These are phyloP conservation scores for Bombus turneri DNA, from an alignment of 1,140 invertebrate genomes.

Conservation along the genomic window DNA sequence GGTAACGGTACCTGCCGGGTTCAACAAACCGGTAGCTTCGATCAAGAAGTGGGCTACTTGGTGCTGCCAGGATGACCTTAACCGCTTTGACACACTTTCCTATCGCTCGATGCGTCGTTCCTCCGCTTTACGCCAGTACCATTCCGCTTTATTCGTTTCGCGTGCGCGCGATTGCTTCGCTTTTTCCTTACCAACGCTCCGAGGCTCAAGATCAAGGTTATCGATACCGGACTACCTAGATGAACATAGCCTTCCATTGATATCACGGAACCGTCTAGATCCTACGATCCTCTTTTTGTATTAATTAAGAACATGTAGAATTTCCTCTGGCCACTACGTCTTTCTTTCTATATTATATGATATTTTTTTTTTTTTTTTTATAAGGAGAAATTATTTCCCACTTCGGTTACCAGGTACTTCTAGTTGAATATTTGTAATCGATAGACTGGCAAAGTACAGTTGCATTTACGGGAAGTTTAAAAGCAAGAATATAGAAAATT, in stretches of 20 bases:
- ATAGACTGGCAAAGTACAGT: not conserved
- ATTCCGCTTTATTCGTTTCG: slow-evolving; percentile 28
- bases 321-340: no score
- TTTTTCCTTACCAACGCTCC: not conserved
- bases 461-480: no score
- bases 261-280: not conserved
- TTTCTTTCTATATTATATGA: no score
- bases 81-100: slow-evolving; percentile 71
- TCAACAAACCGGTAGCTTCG: slow-evolving; percentile 74
- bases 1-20: slow-evolving; percentile 75
- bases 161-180: not conserved
- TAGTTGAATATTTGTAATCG: not conserved
- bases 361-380: no score
- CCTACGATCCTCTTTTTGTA: not conserved
- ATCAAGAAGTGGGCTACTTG: slow-evolving; percentile 80
- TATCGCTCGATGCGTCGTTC: slow-evolving; percentile 17
- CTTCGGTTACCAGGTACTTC: no score
- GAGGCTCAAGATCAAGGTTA: slow-evolving; percentile 7
- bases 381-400: no score
- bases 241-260: not conserved
- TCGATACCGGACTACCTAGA: not conserved
- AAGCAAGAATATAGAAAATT: no score
- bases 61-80: slow-evolving; percentile 73
- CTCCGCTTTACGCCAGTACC: not conserved
- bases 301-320: not conserved